These are phyloP conservation scores for Pseudomyrmex pallidus DNA, from an alignment of 1,140 invertebrate species.

Conservation along the genomic window DNA sequence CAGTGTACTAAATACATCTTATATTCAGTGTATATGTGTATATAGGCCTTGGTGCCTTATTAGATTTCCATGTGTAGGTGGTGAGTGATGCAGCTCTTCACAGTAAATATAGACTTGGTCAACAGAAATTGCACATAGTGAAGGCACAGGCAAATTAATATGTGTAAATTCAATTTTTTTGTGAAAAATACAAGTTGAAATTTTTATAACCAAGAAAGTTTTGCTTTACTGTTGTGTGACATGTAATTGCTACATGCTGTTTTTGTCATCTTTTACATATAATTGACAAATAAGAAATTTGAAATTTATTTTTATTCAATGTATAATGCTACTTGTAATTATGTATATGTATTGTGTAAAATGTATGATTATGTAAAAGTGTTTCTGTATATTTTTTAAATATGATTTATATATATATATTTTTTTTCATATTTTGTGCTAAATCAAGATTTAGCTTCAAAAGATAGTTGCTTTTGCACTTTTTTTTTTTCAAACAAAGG, in stretches of 20 bases:
- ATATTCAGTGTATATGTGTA: conserved; percentile 36
- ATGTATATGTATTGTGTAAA: not conserved
- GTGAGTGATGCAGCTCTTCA: conserved; percentile 43
- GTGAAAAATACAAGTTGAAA: not conserved
- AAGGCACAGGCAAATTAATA: not conserved
- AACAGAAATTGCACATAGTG: conserved; percentile 41
- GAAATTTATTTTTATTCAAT: not conserved
- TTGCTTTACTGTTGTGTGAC: not conserved
- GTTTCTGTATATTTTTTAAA: not conserved
- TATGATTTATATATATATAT: no score
- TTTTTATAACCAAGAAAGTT: conserved; percentile 11
- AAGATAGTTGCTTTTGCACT: no score
- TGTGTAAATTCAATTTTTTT: conserved; percentile 28
- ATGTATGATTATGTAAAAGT: conserved; percentile 12
- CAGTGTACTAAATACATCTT: conserved; percentile 37
- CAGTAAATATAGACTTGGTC: conserved; percentile 69
- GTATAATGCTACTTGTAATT: conserved; percentile 1
- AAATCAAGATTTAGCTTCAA: no score
- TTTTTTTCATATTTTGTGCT: no score
- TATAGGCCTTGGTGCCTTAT: conserved; percentile 31
- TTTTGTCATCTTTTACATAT: not conserved
- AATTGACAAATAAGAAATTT: conserved; percentile 3
- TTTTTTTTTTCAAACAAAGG: no score
- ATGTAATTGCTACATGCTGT: not conserved
- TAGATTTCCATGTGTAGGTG: conserved; percentile 51